phyloP scores from a whole-genome alignment of 2,888 invertebrate species.

The Plebejus argus region DNA sequence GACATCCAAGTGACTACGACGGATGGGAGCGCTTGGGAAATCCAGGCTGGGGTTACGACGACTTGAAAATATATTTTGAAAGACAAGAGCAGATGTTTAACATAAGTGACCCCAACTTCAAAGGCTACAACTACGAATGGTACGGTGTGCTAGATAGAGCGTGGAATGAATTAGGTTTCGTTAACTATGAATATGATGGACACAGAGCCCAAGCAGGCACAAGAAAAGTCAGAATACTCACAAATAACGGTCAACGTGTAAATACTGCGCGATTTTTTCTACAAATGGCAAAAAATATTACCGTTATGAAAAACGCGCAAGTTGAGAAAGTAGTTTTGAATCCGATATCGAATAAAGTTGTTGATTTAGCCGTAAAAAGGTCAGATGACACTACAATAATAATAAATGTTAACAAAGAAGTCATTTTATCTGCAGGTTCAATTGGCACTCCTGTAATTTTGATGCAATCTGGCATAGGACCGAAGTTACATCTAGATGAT shows the following conservation, averaged over 20 bases:
- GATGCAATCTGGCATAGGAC: slow-evolving; percentile 77
- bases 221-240: slow-evolving; percentile 67
- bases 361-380: slow-evolving; percentile 63
- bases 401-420: slow-evolving; percentile 64
- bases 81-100: slow-evolving; percentile 62
- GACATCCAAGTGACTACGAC: slow-evolving; percentile 77
- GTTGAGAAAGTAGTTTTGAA: slow-evolving; percentile 77
- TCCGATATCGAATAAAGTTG: slow-evolving; percentile 56
- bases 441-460: slow-evolving; percentile 75
- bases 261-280: slow-evolving; percentile 77
- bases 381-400: slow-evolving; percentile 52
- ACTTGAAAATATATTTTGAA: slow-evolving; percentile 66
- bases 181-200: slow-evolving; percentile 44
- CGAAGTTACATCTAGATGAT: slow-evolving; percentile 55
- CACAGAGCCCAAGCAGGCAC: slow-evolving; percentile 66
- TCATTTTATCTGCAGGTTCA: slow-evolving; percentile 74
- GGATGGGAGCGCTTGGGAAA: slow-evolving; percentile 79
- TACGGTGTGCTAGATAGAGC: slow-evolving; percentile 53
- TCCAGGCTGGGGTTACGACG: slow-evolving; percentile 76
- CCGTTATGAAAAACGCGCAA: slow-evolving; percentile 70
- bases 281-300: slow-evolving; percentile 53
- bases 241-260: slow-evolving; percentile 67
- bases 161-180: slow-evolving; percentile 65
- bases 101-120: slow-evolving; percentile 39
- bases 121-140: slow-evolving; percentile 48